These are phyloP conservation scores for Atrichornis clamosus DNA, from an alignment of 2,113 vertebrate species.

Conservation along the genomic window DNA sequence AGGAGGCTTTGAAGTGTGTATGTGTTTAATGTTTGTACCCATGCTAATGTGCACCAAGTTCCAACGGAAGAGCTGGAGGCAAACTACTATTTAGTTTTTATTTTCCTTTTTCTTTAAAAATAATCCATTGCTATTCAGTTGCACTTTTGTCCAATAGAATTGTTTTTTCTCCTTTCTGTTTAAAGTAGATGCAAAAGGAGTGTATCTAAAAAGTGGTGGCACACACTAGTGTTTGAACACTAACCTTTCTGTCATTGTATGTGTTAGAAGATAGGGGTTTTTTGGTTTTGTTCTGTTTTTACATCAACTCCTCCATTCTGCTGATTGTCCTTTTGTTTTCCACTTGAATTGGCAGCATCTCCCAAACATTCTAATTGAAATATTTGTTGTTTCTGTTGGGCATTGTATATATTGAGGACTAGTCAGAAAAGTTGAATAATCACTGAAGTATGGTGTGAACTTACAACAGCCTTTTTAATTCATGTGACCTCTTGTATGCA, in stretches of 20 bases:
- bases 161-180: not conserved
- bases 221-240: not conserved
- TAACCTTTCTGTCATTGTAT: not conserved
- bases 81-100: not conserved
- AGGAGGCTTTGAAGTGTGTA: not conserved
- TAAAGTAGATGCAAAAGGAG: not conserved
- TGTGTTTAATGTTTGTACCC: not conserved
- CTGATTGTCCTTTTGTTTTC: not conserved
- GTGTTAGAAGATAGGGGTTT: not conserved
- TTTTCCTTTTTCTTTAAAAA: not conserved
- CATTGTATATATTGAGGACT: not conserved
- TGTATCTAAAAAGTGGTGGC: not conserved
- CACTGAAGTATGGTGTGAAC: not conserved
- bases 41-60: not conserved
- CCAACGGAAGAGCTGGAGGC: not conserved
- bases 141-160: not conserved
- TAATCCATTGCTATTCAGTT: not conserved
- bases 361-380: not conserved
- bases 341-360: not conserved
- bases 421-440: not conserved
- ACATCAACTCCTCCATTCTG: not conserved
- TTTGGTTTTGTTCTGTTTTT: not conserved
- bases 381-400: not conserved
- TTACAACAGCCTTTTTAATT: conserved; percentile 16
- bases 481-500: not conserved